A percentile compares a stretch with the other conserved stretches of the same genome.
Evolutionary conservation across 1,140 invertebrate species (phyloP).

Genomic region (Tetramorium alpestre): DNA sequence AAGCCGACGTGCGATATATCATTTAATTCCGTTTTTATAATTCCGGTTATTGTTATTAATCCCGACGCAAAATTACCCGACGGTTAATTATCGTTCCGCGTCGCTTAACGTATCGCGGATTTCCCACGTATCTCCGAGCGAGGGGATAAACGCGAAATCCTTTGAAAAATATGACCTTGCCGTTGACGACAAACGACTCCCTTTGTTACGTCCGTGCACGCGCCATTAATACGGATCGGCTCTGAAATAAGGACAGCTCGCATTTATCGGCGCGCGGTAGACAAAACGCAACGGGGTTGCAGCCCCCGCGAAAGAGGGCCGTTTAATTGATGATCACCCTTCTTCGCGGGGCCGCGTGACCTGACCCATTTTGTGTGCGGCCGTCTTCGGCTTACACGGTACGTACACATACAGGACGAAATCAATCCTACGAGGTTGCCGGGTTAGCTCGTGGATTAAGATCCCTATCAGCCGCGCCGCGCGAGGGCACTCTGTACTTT

Average conservation of each 20-base stretch:
- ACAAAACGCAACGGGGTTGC: constrained; percentile 3
- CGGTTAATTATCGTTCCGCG: background rate
- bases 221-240: constrained; percentile 4
- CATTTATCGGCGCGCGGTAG: constrained; percentile 1
- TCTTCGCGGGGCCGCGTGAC: constrained; percentile 42
- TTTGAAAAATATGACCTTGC: background rate
- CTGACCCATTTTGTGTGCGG: constrained; percentile 57
- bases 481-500: background rate
- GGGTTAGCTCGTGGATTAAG: constrained; percentile 34
- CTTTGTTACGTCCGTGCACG: background rate
- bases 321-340: constrained; percentile 52
- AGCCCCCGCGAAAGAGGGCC: constrained; percentile 1
- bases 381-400: background rate
- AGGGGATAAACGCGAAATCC: background rate
- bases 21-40: constrained; percentile 4
- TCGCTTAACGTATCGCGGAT: background rate
- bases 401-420: constrained; percentile 9
- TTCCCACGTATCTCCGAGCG: background rate
- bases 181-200: background rate
- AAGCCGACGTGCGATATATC: constrained; percentile 39
- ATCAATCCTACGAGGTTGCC: constrained; percentile 53
- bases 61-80: background rate
- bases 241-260: constrained; percentile 13
- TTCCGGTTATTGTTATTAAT: background rate
- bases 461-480: constrained; percentile 28